Base-by-base conservation (phyloP, 2,888 invertebrate genomes). In the Aplocera efformata region DNA sequence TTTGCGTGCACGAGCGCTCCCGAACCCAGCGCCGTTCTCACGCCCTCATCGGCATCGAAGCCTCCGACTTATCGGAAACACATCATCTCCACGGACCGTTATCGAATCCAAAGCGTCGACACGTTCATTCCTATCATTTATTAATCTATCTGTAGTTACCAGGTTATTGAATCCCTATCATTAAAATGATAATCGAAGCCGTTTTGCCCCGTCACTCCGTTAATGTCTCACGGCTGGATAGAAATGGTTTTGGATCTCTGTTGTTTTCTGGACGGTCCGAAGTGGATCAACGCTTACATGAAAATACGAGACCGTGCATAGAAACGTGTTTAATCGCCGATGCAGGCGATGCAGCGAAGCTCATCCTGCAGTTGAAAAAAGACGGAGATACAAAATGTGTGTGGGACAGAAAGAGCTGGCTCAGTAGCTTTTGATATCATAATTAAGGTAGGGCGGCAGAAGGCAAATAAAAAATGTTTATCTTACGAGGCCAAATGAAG, bases 321-420 rank as follows among this genome's bases (percentile, higher is more conserved):
- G 78, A 71, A 82, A 83, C 88, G 85, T 88, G 88, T 80, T 80
- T 86, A 88, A 88, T 86, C 72, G 76, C 60, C 74, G 64, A 67
- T 69, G 67, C 63, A 60, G 63, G 66, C 65, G 78, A 77, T 79
- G 77, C 74, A 70, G 58, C 67, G 58, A 66, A 50, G 53, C 52
- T 67, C 59, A 69, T 77, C 75, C 70, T 74, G 72, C 63, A 69
- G 66, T 64, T 58, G 58, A 69, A 79, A 58, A 48, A 73, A 67
- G 74, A 79, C 44, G 56, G 61, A 60, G 48, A 62, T 68, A 72
- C 40, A 42, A 30, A 50, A 56, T 55, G 60, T 67, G 65, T 64
- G 60, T 57, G 64, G 42, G 68, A 60, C 53, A 54, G 69, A 78
- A 60, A 53, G 68, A 65, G 72, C 63, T 72, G 71, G 71, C 70